Base-by-base conservation (phyloP, 2,113 vertebrate genomes). In the Capreolus pygargus region DNA sequence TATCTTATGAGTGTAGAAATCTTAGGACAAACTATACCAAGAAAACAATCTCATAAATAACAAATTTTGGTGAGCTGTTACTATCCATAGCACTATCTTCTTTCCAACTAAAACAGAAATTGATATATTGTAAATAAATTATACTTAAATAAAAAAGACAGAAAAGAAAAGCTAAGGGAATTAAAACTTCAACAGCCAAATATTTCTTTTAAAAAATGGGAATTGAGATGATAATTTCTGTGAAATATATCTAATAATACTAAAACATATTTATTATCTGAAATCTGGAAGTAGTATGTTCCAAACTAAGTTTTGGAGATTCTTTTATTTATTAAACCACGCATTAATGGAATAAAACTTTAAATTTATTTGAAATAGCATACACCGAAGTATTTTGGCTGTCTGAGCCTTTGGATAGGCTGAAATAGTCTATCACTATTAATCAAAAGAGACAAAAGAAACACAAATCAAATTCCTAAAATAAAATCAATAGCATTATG, bases 361-460 rank as follows among this genome's bases (percentile, higher is more conserved):
- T 79, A 55, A 81, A 86, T 93, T 86, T 96, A 30, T 79, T 79
- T 96, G 30, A 95, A 92, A 93, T 58, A 16, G 2, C 97, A 92
- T 78, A 61, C 61, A 52, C 14, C 58, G 2, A 45, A 96, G 25
- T 7, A 45, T 93, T 86, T 92, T 92, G 54, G 33, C 70, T 96
- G 54, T 97, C 36, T 89, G 70, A 95, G 39, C 86, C 79, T 96
- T 93, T 96, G 33, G 28, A 95, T 55, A 96, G 70, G 50, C 6
- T 86, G 61, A 89, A 23, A 55, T 92, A 94, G 15, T 97, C 28
- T 70, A 90, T 91, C 93, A 97, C 91, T 61, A 87, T 89, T 91
- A 97, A 93, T 96, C 79, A 95, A 97, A 96, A 67, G 28, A 92
- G 55, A 96, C 52, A 76, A 88, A 94, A 23, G 12, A 19, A 93